Percentiles rank a stretch among this genome's conserved stretches.
Evolutionary conservation across 2,797 vertebrate species (phyloP).

Genomic region (Sebastes taczanowskii): DNA sequence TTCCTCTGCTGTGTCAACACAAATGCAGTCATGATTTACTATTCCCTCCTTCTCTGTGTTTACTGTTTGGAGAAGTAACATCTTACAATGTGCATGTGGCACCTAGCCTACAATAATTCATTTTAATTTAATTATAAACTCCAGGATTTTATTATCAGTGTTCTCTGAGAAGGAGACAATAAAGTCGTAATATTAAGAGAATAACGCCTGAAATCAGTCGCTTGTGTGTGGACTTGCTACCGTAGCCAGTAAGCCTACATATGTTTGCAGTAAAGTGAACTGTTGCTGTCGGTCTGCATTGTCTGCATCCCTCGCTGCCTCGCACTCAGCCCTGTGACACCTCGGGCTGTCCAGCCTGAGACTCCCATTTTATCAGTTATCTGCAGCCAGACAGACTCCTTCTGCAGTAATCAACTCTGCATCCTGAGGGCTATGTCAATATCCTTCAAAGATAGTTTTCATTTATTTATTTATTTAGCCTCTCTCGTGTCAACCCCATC

Average conservation of each 20-base stretch:
- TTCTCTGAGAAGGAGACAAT: no score
- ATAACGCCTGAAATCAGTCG: background rate
- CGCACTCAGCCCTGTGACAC: no score
- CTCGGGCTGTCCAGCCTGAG: background rate
- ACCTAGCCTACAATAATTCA: background rate
- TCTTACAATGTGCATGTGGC: background rate
- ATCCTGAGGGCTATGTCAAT: background rate
- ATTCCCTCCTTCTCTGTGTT: background rate
- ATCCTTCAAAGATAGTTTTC: background rate
- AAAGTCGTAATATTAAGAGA: background rate
- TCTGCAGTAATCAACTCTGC: slow-evolving; percentile 4
- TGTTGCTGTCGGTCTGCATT: background rate
- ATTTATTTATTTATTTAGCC: background rate
- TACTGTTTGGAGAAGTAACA: background rate
- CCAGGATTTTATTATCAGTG: background rate
- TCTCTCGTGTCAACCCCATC: background rate
- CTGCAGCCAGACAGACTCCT: slow-evolving; percentile 26
- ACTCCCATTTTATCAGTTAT: slow-evolving; percentile 9
- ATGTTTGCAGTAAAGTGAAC: background rate
- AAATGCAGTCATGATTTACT: background rate
- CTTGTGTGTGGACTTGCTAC: background rate
- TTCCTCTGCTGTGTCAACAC: background rate
- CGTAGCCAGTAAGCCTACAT: background rate
- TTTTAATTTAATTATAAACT: background rate
- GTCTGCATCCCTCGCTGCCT: background rate